Evolutionary conservation across 2,113 vertebrate species (phyloP).

Genomic region (Tupaia chinensis): DNA sequence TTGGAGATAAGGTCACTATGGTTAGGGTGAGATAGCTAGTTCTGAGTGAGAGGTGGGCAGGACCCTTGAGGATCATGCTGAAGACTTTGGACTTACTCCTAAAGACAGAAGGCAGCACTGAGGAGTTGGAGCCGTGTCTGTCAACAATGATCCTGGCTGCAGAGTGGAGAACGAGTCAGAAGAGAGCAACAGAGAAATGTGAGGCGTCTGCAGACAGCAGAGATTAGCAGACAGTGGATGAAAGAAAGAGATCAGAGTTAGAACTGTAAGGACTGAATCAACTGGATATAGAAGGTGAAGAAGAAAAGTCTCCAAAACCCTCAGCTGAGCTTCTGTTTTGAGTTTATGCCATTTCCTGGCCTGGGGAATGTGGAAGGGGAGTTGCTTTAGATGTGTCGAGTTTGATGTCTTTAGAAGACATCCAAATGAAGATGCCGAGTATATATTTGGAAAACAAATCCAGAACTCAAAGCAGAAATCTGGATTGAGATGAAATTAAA

Average conservation of each 20-base stretch:
- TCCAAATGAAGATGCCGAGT: not conserved
- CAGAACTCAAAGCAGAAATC: not conserved
- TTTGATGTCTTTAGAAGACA: not conserved
- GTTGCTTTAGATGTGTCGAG: not conserved
- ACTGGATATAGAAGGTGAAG: not conserved
- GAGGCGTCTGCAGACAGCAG: not conserved
- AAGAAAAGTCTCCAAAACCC: not conserved
- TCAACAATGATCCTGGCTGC: not conserved
- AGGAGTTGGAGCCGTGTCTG: not conserved
- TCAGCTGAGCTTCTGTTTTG: not conserved
- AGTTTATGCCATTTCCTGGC: not conserved
- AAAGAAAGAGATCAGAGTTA: not conserved
- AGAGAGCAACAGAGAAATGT: not conserved
- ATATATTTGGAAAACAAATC: not conserved
- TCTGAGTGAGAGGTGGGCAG: not conserved
- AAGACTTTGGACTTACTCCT: not conserved
- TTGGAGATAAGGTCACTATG: not conserved
- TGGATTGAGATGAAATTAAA: not conserved
- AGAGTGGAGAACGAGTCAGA: not conserved
- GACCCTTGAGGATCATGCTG: not conserved
- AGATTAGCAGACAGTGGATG: not conserved
- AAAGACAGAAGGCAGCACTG: not conserved
- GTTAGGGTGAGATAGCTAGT: not conserved
- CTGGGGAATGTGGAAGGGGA: not conserved
- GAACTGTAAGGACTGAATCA: not conserved